These are phyloP conservation scores for Heliconius sara DNA, from an alignment of 2,888 invertebrate genomes.

Conservation along the genomic window DNA sequence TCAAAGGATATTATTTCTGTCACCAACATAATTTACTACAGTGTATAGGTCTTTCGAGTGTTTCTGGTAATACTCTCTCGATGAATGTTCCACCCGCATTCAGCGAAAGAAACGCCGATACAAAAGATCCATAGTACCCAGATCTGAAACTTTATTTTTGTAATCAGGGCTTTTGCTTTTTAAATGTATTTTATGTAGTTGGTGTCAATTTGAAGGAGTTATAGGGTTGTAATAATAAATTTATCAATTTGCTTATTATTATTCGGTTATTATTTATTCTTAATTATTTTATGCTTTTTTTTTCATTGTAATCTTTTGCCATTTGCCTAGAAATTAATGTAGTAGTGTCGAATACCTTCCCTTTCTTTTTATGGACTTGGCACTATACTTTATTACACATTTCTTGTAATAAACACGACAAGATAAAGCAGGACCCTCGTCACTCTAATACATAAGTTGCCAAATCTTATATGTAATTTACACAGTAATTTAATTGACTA, in stretches of 20 bases:
- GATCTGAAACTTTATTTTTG: background rate
- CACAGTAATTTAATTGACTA: background rate
- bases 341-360: too few relatives aligned
- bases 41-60: background rate
- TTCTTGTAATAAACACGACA: background rate
- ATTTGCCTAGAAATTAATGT: background rate
- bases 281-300: too few relatives aligned
- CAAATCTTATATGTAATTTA: background rate
- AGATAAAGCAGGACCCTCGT: background rate
- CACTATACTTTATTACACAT: background rate
- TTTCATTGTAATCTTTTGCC: background rate
- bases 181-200: background rate
- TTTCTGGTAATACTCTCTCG: background rate
- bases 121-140: background rate
- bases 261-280: too few relatives aligned
- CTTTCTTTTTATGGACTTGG: background rate
- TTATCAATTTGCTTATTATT: background rate
- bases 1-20: slow-evolving; percentile 10
- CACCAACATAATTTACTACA: background rate
- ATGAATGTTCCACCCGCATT: background rate
- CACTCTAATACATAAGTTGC: slow-evolving; percentile 9
- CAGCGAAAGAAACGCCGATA: background rate
- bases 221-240: background rate
- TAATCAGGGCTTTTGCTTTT: background rate
- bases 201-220: too few relatives aligned